Percentiles rank a stretch among this genome's conserved stretches.
These are phyloP conservation scores for Sternotherus odoratus DNA, from an alignment of 2,797 vertebrate species.

Conservation along the genomic window DNA sequence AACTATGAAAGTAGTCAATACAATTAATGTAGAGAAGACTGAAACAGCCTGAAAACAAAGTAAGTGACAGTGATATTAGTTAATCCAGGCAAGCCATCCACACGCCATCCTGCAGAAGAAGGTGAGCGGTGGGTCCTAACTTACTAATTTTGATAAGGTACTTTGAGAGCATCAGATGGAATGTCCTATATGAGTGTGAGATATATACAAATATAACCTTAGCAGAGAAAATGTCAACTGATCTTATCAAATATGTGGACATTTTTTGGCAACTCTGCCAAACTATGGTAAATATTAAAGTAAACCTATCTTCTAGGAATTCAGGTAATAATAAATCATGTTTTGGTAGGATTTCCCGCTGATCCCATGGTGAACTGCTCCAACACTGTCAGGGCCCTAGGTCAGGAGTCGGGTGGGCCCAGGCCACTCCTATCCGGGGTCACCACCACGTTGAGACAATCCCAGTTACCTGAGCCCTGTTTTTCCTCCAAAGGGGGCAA, in stretches of 20 bases:
- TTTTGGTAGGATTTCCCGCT: too few relatives aligned
- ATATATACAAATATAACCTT: not conserved
- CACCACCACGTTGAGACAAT: too few relatives aligned
- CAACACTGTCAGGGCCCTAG: too few relatives aligned
- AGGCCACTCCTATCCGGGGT: too few relatives aligned
- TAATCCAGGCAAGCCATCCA: not conserved
- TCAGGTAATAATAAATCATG: not conserved
- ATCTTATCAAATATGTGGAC: not conserved
- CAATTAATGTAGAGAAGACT: slow-evolving; percentile 19
- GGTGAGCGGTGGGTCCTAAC: not conserved
- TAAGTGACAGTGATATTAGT: not conserved
- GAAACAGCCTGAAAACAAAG: slow-evolving; percentile 36
- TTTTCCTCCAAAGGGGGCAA: too few relatives aligned
- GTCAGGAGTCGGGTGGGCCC: too few relatives aligned
- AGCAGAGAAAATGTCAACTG: not conserved
- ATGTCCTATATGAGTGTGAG: not conserved
- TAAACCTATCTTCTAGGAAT: not conserved
- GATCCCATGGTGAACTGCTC: too few relatives aligned
- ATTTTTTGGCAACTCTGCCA: not conserved
- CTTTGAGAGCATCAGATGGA: not conserved
- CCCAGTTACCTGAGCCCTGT: too few relatives aligned
- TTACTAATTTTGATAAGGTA: not conserved
- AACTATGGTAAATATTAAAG: not conserved
- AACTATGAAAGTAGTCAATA: slow-evolving; percentile 41
- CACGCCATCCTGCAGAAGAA: not conserved